Evolutionary conservation across 2,797 vertebrate genomes (phyloP), one percentile per base, ranked within the genome.

Genomic region (Leontopithecus rosalia): DNA sequence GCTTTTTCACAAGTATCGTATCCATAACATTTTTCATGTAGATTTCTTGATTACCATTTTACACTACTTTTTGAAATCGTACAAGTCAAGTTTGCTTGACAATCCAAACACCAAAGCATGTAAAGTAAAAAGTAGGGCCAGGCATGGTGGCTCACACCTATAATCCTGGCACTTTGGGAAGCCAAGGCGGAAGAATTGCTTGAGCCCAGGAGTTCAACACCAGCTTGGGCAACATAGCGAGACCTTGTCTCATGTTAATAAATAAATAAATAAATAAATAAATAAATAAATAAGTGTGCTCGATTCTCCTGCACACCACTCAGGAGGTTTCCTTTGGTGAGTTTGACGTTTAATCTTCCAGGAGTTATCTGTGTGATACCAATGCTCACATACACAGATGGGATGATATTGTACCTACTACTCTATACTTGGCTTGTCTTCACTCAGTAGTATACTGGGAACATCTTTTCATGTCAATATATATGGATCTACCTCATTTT

Each of bases 41-140:
- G 57, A 67, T 75, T 87, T 94, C 52, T 85, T 96, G 58, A 61
- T 81, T 28, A 58, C 17, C 12, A 48, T 94, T 90, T 95, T 57
- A 70, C 83, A 50, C 55, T 86, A 67, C 57, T 90, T 92, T 75
- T 61, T 41, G 61, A 91, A 95, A 90, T 50, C 12, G 80, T 11
- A 1, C 82, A 41, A n/a, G 43, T 80, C 46, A 86, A 83, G 33
- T 33, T 90, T 88, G 5, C 64, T 96, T 77, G 84, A 88, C 70
- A 87, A 82, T 46, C 43, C 20, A 81, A 81, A 84, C 26, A 61
- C 17, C 50, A 61, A 93, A 46, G 15, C 67, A 86, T n/a, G 33
- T 89, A 50, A 83, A 76, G 30, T 75, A 72, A 87, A n/a, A n/a
- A 10, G 46, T 73, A 67, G 30, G 33, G 15, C 61, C 61, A 67